Percentiles rank a stretch among this genome's conserved stretches.
These are phyloP conservation scores for Petrophora chlorosata DNA, from an alignment of 2,888 invertebrate genomes.

Conservation along the genomic window DNA sequence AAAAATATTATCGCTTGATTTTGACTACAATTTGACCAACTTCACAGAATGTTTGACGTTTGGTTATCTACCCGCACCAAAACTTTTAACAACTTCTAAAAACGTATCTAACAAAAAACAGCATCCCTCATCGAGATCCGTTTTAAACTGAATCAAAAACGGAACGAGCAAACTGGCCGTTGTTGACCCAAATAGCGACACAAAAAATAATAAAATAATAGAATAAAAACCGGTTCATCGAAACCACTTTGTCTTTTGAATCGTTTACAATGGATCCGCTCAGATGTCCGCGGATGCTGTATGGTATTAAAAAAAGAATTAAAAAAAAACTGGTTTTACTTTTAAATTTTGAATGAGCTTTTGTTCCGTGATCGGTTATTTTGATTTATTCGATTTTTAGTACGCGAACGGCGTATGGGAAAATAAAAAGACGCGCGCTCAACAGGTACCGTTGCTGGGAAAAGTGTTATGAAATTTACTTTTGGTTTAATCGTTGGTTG, in stretches of 20 bases:
- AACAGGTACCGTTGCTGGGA: slow-evolving; percentile 71
- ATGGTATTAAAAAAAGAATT: slow-evolving; percentile 54
- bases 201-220: slow-evolving; percentile 50
- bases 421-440: slow-evolving; percentile 73
- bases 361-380: slow-evolving; percentile 79
- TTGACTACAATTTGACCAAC: no score
- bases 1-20: no score
- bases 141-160: slow-evolving; percentile 55
- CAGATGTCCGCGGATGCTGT: slow-evolving; percentile 80
- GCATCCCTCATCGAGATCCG: slow-evolving; percentile 44
- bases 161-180: slow-evolving; percentile 56
- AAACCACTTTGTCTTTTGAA: slow-evolving; percentile 69
- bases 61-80: background rate
- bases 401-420: slow-evolving; percentile 63
- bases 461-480: slow-evolving; percentile 41
- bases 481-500: background rate
- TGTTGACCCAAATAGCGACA: slow-evolving; percentile 73
- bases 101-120: slow-evolving; percentile 30
- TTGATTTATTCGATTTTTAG: slow-evolving; percentile 83
- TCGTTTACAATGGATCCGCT: slow-evolving; percentile 66
- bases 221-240: slow-evolving; percentile 70
- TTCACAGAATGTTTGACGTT: no score
- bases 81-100: slow-evolving; percentile 1
- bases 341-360: slow-evolving; percentile 71
- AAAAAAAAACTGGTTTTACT: slow-evolving; percentile 74